phyloP scores from a whole-genome alignment of 1,140 invertebrate genomes.

The Apis dorsata region DNA sequence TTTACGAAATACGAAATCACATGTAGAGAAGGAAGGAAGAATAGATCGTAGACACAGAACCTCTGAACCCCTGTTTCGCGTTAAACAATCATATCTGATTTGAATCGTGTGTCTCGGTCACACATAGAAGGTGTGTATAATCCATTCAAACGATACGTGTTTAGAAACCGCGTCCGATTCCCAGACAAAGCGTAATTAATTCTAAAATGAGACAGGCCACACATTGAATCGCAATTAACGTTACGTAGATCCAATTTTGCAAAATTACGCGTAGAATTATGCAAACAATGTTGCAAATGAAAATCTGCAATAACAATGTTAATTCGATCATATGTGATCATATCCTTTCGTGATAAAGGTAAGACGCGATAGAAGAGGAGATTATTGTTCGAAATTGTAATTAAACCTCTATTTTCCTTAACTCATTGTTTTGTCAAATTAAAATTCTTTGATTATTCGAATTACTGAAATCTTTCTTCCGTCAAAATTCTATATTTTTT shows the following conservation, averaged over 20 bases:
- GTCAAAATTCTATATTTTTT: no score
- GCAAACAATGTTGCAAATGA: neutral
- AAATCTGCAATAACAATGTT: no score
- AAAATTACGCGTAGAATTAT: neutral
- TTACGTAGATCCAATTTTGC: neutral
- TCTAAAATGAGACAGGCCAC: slow-evolving; percentile 8
- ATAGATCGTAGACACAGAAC: neutral
- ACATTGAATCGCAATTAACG: neutral
- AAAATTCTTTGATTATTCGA: no score
- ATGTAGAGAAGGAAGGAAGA: no score
- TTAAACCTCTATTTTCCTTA: no score
- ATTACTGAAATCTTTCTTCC: no score
- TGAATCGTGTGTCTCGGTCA: neutral
- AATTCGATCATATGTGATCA: no score
- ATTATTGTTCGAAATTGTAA: no score
- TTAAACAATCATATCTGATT: slow-evolving; percentile 23
- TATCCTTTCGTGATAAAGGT: no score
- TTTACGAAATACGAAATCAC: neutral
- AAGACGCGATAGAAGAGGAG: no score
- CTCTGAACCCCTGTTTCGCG: neutral
- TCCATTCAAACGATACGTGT: slow-evolving; percentile 10
- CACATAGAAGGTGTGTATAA: neutral
- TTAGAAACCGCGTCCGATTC: neutral
- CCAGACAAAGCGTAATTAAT: slow-evolving; percentile 16
- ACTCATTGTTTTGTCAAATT: no score